phyloP scores from a whole-genome alignment of 2,113 vertebrate species.

The Gallinago undulata region DNA sequence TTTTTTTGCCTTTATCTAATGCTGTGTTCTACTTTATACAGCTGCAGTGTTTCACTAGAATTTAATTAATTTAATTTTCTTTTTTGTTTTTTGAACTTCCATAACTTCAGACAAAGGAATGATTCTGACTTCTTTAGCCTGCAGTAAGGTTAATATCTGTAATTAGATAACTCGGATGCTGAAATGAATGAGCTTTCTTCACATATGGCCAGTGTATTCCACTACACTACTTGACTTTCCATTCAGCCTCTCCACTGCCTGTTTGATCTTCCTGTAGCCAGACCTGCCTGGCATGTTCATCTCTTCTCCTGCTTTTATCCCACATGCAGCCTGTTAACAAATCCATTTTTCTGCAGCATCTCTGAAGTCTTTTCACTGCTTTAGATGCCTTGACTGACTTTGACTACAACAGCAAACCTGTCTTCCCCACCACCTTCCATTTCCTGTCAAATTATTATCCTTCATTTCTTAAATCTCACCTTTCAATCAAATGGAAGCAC shows the following conservation, averaged over 20 bases:
- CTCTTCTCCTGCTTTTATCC: background rate
- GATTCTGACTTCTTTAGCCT: background rate
- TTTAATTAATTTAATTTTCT: background rate
- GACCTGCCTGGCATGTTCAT: background rate
- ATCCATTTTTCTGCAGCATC: background rate
- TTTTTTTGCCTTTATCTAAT: background rate
- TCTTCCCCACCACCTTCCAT: background rate
- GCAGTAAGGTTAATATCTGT: background rate
- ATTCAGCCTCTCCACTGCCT: background rate
- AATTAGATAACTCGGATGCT: background rate
- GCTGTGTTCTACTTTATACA: background rate
- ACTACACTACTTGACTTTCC: background rate
- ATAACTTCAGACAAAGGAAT: background rate
- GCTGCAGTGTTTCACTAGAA: background rate
- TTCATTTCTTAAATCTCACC: background rate
- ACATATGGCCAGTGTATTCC: background rate
- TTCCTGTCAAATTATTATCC: background rate
- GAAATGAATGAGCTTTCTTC: background rate
- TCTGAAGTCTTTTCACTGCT: constrained; percentile 20
- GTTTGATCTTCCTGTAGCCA: background rate
- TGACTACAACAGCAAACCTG: background rate
- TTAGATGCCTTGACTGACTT: background rate
- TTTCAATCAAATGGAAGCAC: background rate
- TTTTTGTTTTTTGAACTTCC: background rate
- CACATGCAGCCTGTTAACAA: constrained; percentile 4